A percentile compares a stretch with the other conserved stretches of the same genome.
Evolutionary conservation across 2,113 vertebrate species (phyloP).

Genomic region (Leptobrachium ailaonicum): DNA sequence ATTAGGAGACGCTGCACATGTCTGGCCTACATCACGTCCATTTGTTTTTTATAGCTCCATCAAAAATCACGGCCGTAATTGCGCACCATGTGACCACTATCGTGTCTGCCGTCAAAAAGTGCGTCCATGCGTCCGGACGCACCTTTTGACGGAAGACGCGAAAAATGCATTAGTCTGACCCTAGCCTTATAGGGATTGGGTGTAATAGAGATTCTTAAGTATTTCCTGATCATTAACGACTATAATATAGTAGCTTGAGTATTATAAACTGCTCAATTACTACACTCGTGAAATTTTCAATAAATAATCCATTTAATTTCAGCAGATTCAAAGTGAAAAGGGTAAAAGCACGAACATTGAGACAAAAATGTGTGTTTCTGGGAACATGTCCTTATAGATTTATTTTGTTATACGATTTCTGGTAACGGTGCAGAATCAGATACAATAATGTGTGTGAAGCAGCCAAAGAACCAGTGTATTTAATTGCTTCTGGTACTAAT

Average conservation of each 20-base stretch:
- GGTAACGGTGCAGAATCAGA: neutral
- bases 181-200: no score
- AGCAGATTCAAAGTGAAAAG: neutral
- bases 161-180: no score
- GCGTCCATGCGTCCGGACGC: no score
- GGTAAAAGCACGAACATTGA: neutral
- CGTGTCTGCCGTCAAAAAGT: no score
- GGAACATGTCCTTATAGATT: conserved; percentile 24
- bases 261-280: neutral
- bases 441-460: neutral
- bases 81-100: no score
- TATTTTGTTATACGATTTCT: conserved; percentile 6
- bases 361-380: conserved; percentile 10
- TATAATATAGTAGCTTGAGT: conserved; percentile 5
- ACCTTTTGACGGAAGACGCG: no score
- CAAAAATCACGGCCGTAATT: no score
- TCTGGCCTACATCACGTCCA: no score
- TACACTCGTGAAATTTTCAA: conserved; percentile 5
- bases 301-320: no score
- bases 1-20: no score
- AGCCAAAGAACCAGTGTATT: neutral
- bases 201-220: no score
- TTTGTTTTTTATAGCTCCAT: no score
- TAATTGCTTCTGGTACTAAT: conserved; percentile 13
- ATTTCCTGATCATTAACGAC: neutral